A percentile compares a stretch with the other conserved stretches of the same genome.
Conservation (phyloP, 2,888 invertebrate genomes). For the Dascillus cervinus region DNA sequence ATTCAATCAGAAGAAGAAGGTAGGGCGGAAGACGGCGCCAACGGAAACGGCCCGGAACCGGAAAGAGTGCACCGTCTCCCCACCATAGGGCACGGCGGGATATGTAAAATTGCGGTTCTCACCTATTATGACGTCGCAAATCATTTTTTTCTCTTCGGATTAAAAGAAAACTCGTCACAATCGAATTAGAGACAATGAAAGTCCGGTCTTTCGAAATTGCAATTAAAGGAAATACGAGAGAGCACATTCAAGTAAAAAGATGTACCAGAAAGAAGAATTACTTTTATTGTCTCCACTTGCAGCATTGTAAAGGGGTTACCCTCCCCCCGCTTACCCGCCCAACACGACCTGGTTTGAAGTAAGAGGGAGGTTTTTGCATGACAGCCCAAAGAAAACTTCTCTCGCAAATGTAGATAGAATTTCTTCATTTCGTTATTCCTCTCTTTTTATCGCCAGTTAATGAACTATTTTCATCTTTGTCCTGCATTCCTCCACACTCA, state of each 20-base stretch:
- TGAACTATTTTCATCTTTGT: conserved; percentile 27
- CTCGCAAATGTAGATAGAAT: conserved; percentile 54
- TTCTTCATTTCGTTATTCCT: conserved; percentile 52
- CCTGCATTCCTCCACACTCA: conserved; percentile 32
- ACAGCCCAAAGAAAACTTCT: conserved; percentile 40
- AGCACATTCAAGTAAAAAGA: conserved; percentile 19
- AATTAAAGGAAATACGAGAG: conserved; percentile 22
- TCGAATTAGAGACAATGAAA: conserved; percentile 9
- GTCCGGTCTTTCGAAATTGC: conserved; percentile 32
- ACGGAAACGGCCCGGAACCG: conserved; percentile 35
- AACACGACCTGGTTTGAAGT: conserved; percentile 20
- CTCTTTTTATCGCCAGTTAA: conserved; percentile 34
- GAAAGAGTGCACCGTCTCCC: conserved; percentile 28
- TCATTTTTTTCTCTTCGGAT: too few species aligned
- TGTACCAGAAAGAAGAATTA: conserved; percentile 32
- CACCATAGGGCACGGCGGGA: conserved; percentile 9
- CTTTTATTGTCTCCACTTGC: conserved; percentile 38
- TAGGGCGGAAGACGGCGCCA: conserved; percentile 31
- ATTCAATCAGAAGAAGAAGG: conserved; percentile 32
- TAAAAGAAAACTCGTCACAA: conserved; percentile 6
- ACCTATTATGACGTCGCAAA: conserved; percentile 13
- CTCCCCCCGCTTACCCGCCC: conserved; percentile 19
- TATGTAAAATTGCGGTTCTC: conserved; percentile 17
- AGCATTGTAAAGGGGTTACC: conserved; percentile 36
- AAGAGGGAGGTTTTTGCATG: conserved; percentile 38